These are phyloP conservation scores for Callithrix jacchus DNA, from an alignment of 2,113 vertebrate genomes.

Conservation along the genomic window DNA sequence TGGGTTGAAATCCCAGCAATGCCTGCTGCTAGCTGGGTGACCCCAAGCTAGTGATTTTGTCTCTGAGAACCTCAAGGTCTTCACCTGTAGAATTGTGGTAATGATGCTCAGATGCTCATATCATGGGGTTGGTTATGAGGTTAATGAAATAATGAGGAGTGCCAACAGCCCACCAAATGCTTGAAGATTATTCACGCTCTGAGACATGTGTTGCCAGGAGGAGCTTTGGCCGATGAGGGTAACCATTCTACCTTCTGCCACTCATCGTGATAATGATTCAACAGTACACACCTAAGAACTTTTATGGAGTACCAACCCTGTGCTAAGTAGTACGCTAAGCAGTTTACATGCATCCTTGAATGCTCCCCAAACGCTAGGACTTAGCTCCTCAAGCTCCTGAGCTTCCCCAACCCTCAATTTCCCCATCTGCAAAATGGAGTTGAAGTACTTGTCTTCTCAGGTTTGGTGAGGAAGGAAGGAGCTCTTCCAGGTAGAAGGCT, in stretches of 20 bases:
- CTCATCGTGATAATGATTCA: background rate
- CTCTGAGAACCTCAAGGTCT: background rate
- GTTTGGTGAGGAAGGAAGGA: background rate
- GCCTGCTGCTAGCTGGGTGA: background rate
- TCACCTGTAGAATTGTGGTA: background rate
- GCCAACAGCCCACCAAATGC: background rate
- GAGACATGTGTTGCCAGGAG: background rate
- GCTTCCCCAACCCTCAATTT: background rate
- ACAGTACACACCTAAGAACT: no score
- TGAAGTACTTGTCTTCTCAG: background rate
- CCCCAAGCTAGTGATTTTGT: background rate
- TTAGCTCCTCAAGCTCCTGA: no score
- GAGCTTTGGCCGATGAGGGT: background rate
- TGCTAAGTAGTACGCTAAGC: rapidly evolving
- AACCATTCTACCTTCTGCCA: background rate
- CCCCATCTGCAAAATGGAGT: background rate
- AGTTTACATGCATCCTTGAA: background rate
- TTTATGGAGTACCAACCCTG: no score
- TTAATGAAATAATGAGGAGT: background rate
- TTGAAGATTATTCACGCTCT: background rate
- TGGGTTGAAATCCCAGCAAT: background rate
- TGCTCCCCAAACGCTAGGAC: background rate
- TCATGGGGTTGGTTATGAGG: no score
- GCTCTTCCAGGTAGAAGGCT: background rate
- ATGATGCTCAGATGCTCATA: background rate